Evolutionary conservation across 2,113 vertebrate genomes (phyloP).

Genomic region (Mionectes macconnelli): DNA sequence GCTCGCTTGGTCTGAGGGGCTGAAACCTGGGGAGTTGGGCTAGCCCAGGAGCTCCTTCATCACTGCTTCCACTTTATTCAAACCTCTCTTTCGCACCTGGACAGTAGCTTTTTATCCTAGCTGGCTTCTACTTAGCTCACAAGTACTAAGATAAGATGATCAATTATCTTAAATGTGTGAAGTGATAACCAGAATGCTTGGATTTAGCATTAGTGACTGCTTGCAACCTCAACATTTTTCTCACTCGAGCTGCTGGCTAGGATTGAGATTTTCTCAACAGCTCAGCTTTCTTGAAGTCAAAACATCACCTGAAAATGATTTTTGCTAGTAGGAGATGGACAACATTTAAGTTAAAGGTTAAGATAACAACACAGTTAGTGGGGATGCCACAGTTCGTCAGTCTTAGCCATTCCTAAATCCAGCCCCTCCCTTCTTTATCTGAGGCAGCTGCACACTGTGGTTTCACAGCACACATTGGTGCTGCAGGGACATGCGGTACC

Average conservation of each 20-base stretch:
- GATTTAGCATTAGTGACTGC: background rate
- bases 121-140: background rate
- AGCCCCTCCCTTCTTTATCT: background rate
- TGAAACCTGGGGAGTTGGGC: background rate
- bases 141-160: background rate
- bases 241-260: background rate
- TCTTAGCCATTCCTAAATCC: background rate
- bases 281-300: background rate
- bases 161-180: background rate
- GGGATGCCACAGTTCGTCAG: background rate
- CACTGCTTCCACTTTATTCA: background rate
- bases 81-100: background rate
- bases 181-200: background rate
- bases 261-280: background rate
- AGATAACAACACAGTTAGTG: background rate
- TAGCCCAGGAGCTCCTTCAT: background rate
- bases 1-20: background rate
- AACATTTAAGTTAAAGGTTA: background rate
- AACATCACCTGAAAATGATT: background rate
- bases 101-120: background rate
- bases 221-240: background rate
- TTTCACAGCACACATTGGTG: background rate
- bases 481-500: background rate
- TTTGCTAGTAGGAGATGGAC: background rate
- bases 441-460: background rate